A percentile compares a stretch with the other conserved stretches of the same genome.
These are phyloP conservation scores for Synergus gifuensis DNA, from an alignment of 2,888 invertebrate genomes.

Conservation along the genomic window DNA sequence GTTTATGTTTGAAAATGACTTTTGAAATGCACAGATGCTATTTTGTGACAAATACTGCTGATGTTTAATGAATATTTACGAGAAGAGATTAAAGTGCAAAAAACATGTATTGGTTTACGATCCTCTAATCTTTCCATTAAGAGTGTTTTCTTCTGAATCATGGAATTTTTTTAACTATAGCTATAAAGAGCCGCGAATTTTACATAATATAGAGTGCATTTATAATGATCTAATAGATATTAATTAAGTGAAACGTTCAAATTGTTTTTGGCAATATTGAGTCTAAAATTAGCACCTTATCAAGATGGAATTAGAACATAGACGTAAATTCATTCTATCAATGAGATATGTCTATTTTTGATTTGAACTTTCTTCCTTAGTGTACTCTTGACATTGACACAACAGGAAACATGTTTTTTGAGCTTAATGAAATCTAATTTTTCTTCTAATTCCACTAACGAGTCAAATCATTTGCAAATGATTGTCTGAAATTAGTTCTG, in stretches of 20 bases:
- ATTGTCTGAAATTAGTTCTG: not conserved
- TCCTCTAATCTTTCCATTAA: not conserved
- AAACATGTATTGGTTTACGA: not conserved
- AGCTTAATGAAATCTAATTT: constrained; percentile 15
- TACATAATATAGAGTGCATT: not conserved
- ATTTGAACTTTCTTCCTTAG: not conserved
- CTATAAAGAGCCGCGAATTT: not conserved
- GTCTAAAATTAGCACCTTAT: not conserved
- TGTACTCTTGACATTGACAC: constrained; percentile 4
- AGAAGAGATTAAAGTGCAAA: not conserved
- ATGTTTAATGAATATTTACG: not conserved
- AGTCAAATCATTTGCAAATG: not conserved
- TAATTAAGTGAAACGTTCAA: not conserved
- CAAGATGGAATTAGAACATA: not conserved
- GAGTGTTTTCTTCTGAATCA: not conserved
- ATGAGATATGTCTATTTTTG: not conserved
- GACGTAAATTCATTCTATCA: not conserved
- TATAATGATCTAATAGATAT: not conserved
- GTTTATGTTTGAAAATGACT: not conserved
- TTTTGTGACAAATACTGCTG: not conserved
- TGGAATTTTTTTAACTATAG: not conserved
- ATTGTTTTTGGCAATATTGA: not conserved
- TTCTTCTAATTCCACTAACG: not conserved
- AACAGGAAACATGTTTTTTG: not conserved
- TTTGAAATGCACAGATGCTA: not conserved